Percentiles rank a stretch among this genome's conserved stretches.
Conservation (phyloP, 1,140 invertebrate genomes). For the Drosophila grimshawi region DNA sequence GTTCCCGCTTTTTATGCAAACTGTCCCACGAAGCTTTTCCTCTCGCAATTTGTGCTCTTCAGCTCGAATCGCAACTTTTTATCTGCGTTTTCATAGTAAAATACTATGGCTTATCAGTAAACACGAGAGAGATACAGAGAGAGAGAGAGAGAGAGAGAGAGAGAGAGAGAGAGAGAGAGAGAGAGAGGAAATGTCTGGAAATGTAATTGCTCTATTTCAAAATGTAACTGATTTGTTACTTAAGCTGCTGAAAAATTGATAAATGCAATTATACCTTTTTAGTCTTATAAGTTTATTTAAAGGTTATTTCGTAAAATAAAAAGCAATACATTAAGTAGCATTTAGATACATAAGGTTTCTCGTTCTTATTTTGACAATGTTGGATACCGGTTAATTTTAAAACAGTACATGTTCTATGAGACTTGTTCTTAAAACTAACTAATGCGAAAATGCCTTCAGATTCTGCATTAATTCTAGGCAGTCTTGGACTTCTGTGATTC, state of each 20-base stretch:
- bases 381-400: constrained; percentile 34
- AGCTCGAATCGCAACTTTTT: constrained; percentile 9
- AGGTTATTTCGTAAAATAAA: constrained; percentile 24
- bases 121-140: not conserved
- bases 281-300: not conserved
- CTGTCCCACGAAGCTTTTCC: not conserved
- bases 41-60: not conserved
- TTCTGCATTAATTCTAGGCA: constrained; percentile 69
- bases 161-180: no score
- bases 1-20: not conserved
- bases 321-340: constrained; percentile 47
- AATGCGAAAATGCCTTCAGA: constrained; percentile 51
- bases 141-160: no score
- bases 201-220: not conserved
- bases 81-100: not conserved
- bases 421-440: constrained; percentile 13
- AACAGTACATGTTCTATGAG: constrained; percentile 11
- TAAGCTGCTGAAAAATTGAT: no score
- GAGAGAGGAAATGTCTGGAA: no score
- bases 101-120: not conserved
- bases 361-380: not conserved
- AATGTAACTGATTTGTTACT: not conserved
- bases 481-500: constrained; percentile 36
- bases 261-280: not conserved
- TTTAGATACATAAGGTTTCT: not conserved